Conservation (phyloP, 2,797 vertebrate genomes). For the Enteromius radiatus region DNA sequence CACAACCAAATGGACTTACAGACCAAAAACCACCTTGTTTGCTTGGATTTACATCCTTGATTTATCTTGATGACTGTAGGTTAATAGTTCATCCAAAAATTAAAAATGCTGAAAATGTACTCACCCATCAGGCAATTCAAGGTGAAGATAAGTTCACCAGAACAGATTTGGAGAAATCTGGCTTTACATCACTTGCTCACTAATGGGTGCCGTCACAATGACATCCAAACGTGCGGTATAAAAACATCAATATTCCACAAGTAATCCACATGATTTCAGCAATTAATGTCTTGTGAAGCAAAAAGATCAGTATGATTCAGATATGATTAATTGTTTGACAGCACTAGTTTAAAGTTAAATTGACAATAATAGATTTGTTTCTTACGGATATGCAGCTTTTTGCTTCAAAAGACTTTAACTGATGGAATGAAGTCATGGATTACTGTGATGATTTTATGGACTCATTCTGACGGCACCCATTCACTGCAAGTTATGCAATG, state of each 20-base stretch:
- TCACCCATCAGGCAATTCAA: neutral
- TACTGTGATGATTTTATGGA: neutral
- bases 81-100: neutral
- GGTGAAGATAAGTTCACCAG: neutral
- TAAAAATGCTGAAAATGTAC: neutral
- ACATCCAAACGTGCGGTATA: neutral
- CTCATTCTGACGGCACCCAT: neutral
- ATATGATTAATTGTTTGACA: too few relatives aligned
- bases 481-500: neutral
- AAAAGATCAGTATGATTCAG: neutral
- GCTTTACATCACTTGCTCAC: neutral
- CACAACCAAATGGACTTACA: slow-evolving; percentile 21
- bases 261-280: neutral
- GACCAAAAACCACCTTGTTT: slow-evolving; percentile 26
- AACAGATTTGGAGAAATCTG: neutral
- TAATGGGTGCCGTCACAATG: neutral
- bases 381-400: neutral
- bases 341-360: neutral
- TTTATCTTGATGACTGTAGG: neutral
- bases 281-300: neutral
- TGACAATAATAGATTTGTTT: neutral
- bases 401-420: neutral
- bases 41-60: slow-evolving; percentile 9
- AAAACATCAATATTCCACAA: neutral
- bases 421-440: neutral